Base-by-base conservation (phyloP, 2,113 vertebrate species). In the Melanocharis versteri region DNA sequence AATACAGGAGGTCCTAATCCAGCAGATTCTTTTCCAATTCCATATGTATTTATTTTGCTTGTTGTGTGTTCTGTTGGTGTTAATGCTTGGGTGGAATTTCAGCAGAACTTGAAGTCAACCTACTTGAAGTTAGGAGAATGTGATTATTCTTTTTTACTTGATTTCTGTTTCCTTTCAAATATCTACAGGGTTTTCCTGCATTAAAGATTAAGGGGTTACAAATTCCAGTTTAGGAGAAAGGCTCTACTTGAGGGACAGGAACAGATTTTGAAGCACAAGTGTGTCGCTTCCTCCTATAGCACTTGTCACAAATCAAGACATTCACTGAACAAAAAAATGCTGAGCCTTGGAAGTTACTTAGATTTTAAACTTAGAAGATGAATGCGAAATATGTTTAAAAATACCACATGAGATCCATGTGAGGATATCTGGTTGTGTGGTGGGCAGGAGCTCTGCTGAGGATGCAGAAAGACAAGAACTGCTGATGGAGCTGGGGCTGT, bases 301-400 rank as follows among this genome's bases (percentile, higher is more conserved):
- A 72, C 81, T 94, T 82, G 73, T 89, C 89, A 89, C 73, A 79
- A 94, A 92, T 64, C 40, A 47, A 89, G 77, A 48, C 61, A 89
- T 85, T 57, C 37, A 53, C 37, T 35, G 53, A 81, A 45, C 27
- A 83, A 77, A 79, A 79, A 86, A 94, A 16, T 51, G 60, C 80
- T 87, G 69, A 81, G 51, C 39, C 33, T 94, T 81, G 72, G 80
- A 90, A 91, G 80, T 70, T 81, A n/a, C 44, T 90, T 87, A 44
- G 20, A 19, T 54, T 91, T 94, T 75, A 66, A 91, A 87, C 50
- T 81, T 53, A 27, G 51, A 60, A 58, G 33, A 64, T 39, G 66
- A 81, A 69, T 56, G 58, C 65, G 70, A 35, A 81, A 24, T 8
- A 27, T 16, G 22, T 76, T 71, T 69, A 76, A 90, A 96, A 96